Percentiles rank a stretch among this genome's conserved stretches.
phyloP scores from a whole-genome alignment of 2,888 invertebrate genomes.

The Cerastis leucographa region DNA sequence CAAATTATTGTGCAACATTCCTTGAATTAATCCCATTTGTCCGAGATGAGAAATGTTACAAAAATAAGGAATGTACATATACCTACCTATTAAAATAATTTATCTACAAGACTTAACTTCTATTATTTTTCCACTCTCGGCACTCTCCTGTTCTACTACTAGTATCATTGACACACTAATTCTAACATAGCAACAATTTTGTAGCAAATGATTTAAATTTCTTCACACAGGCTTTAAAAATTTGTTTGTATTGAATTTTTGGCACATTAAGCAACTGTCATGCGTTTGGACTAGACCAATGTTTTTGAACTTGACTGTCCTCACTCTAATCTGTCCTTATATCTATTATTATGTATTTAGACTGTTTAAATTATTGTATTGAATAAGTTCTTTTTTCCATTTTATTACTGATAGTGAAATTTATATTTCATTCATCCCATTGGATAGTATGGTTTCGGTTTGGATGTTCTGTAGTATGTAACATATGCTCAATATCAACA shows the following conservation, averaged over 20 bases:
- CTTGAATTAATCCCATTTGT: slow-evolving; percentile 77
- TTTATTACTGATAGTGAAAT: background rate
- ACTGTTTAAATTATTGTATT: slow-evolving; percentile 20
- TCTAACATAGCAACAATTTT: slow-evolving; percentile 1
- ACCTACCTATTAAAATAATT: slow-evolving; percentile 82
- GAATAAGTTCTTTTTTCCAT: slow-evolving; percentile 7
- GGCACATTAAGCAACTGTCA: slow-evolving; percentile 22
- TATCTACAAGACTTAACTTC: slow-evolving; percentile 68
- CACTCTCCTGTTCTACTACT: slow-evolving; percentile 34
- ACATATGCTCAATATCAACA: slow-evolving; percentile 7
- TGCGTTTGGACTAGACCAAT: slow-evolving; percentile 20
- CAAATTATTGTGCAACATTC: slow-evolving; percentile 84
- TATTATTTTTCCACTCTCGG: slow-evolving; percentile 67
- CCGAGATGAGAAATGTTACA: slow-evolving; percentile 66
- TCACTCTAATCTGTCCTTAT: slow-evolving; percentile 5
- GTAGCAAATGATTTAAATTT: background rate
- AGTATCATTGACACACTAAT: slow-evolving; percentile 8
- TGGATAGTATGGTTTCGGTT: background rate
- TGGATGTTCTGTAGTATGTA: background rate
- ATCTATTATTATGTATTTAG: background rate
- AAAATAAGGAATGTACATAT: slow-evolving; percentile 87
- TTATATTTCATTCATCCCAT: slow-evolving; percentile 11
- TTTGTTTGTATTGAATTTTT: slow-evolving; percentile 27
- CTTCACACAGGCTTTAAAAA: background rate
- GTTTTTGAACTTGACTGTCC: slow-evolving; percentile 31